A percentile compares a stretch with the other conserved stretches of the same genome.
Conservation (phyloP, 2,113 vertebrate species). For the Mellivora capensis region DNA sequence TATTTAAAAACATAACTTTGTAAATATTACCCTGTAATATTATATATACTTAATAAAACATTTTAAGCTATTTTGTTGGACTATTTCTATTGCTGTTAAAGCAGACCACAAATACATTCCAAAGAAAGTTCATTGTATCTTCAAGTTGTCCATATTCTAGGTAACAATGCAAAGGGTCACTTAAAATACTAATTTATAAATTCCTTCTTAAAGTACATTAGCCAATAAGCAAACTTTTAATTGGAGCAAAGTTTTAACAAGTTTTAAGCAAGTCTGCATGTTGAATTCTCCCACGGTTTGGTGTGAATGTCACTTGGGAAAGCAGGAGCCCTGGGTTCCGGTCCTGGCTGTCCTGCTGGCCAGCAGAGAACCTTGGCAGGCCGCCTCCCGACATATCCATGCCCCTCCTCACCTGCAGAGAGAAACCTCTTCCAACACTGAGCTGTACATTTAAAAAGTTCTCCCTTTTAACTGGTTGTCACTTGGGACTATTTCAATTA, state of each 20-base stretch:
- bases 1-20: slow-evolving; percentile 85
- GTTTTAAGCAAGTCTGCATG: neutral
- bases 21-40: slow-evolving; percentile 84
- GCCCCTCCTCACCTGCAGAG: neutral
- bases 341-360: neutral
- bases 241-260: neutral
- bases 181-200: neutral
- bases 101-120: neutral
- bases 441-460: neutral
- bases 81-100: slow-evolving; percentile 57
- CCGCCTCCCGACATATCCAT: accelerated
- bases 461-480: neutral
- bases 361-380: neutral
- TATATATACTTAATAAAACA: slow-evolving; percentile 85
- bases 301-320: neutral
- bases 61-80: slow-evolving; percentile 80
- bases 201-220: neutral
- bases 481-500: neutral
- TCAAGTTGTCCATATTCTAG: neutral
- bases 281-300: neutral
- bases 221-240: neutral
- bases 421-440: neutral
- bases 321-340: neutral
- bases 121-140: neutral
- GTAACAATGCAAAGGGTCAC: neutral